Conservation (phyloP, 1,140 invertebrate species). For the Aethina tumida region DNA sequence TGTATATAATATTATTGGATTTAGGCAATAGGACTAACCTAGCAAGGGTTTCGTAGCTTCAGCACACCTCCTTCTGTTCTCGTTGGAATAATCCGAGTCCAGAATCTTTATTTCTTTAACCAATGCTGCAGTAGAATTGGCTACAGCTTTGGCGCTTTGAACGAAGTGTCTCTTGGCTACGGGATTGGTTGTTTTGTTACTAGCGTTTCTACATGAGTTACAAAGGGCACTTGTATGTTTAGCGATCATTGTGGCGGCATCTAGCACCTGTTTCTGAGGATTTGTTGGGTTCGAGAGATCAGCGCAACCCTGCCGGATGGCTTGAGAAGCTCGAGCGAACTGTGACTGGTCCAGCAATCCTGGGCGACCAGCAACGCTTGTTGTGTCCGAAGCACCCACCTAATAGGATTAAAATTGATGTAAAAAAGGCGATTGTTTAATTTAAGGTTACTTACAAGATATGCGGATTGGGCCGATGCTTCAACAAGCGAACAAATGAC, state of each 20-base stretch:
- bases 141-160: constrained; percentile 94
- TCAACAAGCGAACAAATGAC: constrained; percentile 91
- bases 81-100: constrained; percentile 72
- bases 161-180: constrained; percentile 95
- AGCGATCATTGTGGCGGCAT: constrained; percentile 87
- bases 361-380: constrained; percentile 78
- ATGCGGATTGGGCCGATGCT: constrained; percentile 86
- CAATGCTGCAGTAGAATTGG: constrained; percentile 87
- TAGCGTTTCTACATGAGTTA: constrained; percentile 87
- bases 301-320: constrained; percentile 81
- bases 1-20: constrained; percentile 1
- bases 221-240: constrained; percentile 94
- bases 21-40: constrained; percentile 28
- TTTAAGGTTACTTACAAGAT: constrained; percentile 51
- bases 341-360: constrained; percentile 88
- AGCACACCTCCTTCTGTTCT: constrained; percentile 65
- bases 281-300: constrained; percentile 65
- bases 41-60: constrained; percentile 76
- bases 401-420: constrained; percentile 14
- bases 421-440: neutral
- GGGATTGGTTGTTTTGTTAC: constrained; percentile 84
- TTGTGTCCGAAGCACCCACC: constrained; percentile 83
- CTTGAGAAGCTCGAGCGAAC: constrained; percentile 77
- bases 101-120: constrained; percentile 93
- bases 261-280: constrained; percentile 78